Base-by-base conservation (phyloP, 2,888 invertebrate species). In the Platycheirus rosarum region DNA sequence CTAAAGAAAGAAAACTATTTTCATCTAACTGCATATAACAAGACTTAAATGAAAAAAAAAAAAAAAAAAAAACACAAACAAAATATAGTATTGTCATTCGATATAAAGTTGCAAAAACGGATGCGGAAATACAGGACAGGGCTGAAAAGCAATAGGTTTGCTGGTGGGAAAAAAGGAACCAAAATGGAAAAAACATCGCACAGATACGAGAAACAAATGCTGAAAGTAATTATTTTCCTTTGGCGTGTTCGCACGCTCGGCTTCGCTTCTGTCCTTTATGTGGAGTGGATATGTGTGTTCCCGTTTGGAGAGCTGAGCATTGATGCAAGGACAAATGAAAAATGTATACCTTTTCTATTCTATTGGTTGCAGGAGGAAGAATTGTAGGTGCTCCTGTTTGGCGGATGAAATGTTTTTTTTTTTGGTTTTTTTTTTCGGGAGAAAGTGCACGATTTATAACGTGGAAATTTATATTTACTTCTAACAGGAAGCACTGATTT, bases 181-280 rank as follows among this genome's bases (percentile, higher is more conserved):
- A 60, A 14, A 35, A 49, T 37, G 29, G n/a, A n/a, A n/a, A 70
- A 76, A 75, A 48, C 11, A 76, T 44, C 49, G 44, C 53, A 49
- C 53, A 49, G 60, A 60, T 60, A 60, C 57, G 55, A 62, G 42
- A 69, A 77, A 68, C 77, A 68, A 82, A 77, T 63, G 63, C 55
- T 57, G 53, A 68, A 82, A 82, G 82, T 82, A 82, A 82, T 82
- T 82, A 82, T 77, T 82, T 82, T 77, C 29, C 68, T 62, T 82
- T 82, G 66, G 75, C 26, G 16, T 29, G 68, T 57, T 79, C 44
- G 40, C 73, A 55, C 66, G 71, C 23, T 66, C 65, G 37, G 48
- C 55, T 48, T 46, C 11, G 62, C 55, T 48, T 68, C n/a, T 74
- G 69, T 70, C 63, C 62, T 55, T 68, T 74, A 63, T 65, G 55